Percentiles rank a stretch among this genome's conserved stretches.
Evolutionary conservation across 2,888 invertebrate genomes (phyloP).

Genomic region (Calameuta idolon): DNA sequence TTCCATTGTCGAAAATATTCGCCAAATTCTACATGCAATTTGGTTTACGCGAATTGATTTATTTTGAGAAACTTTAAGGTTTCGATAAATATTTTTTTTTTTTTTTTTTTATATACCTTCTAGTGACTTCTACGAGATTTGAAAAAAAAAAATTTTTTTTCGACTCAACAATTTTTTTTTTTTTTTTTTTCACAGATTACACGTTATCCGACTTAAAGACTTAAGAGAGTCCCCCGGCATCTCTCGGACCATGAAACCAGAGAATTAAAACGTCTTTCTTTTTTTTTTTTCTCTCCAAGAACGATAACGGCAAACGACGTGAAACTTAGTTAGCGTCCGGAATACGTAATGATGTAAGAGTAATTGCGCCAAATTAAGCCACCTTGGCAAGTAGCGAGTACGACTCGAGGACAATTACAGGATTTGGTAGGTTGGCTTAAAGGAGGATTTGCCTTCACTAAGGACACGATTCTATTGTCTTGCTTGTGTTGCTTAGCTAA

Average conservation of each 20-base stretch:
- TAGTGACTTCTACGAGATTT: neutral
- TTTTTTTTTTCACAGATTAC: neutral
- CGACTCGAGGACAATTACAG: neutral
- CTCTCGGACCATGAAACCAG: neutral
- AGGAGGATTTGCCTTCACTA: neutral
- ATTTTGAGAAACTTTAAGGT: too few species aligned
- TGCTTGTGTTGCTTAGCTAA: neutral
- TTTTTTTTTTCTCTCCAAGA: neutral
- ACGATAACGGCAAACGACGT: neutral
- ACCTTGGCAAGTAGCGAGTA: neutral
- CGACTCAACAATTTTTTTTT: neutral
- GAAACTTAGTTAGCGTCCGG: neutral
- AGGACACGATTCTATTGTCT: neutral
- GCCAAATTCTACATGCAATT: neutral
- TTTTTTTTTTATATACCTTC: too few species aligned
- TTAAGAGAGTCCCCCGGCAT: neutral
- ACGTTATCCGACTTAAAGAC: neutral
- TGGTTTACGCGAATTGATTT: neutral
- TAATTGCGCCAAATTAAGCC: neutral
- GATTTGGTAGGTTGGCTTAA: neutral
- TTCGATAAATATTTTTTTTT: too few species aligned
- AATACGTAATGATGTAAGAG: neutral
- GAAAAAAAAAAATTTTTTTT: neutral
- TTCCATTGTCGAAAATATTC: neutral
- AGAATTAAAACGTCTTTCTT: neutral